phyloP scores from a whole-genome alignment of 2,888 invertebrate species.

The Tachina lurida region DNA sequence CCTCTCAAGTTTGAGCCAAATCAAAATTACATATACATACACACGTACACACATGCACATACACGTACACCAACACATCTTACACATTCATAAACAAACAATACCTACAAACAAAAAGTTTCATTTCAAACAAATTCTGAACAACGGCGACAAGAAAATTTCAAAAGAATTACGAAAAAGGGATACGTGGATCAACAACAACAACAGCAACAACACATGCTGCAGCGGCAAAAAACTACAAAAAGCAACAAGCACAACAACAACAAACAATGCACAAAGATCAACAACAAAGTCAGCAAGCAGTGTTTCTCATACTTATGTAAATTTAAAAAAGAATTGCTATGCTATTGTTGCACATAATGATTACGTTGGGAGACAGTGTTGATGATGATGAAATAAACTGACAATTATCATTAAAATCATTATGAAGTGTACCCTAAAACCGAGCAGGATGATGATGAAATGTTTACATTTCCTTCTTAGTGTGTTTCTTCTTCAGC shows the following conservation, averaged over 20 bases:
- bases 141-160: conserved; percentile 26
- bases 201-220: conserved; percentile 21
- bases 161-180: conserved; percentile 64
- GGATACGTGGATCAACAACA: conserved; percentile 52
- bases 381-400: background rate
- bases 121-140: conserved; percentile 30
- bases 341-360: background rate
- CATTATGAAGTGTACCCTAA: conserved; percentile 35
- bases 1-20: conserved; percentile 56
- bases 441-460: conserved; percentile 34
- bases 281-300: conserved; percentile 42
- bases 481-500: background rate
- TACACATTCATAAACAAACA: background rate
- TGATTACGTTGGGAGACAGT: conserved; percentile 3
- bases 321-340: background rate
- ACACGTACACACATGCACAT: background rate
- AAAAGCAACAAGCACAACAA: conserved; percentile 22
- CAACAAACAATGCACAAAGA: background rate
- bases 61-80: background rate
- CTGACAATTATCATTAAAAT: conserved; percentile 17
- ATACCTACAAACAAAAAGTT: conserved; percentile 29
- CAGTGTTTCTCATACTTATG: conserved; percentile 9
- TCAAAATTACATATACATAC: background rate
- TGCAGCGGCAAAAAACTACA: background rate
- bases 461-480: conserved; percentile 62